Conservation (phyloP, 2,888 invertebrate species). For the Athalia rosae region DNA sequence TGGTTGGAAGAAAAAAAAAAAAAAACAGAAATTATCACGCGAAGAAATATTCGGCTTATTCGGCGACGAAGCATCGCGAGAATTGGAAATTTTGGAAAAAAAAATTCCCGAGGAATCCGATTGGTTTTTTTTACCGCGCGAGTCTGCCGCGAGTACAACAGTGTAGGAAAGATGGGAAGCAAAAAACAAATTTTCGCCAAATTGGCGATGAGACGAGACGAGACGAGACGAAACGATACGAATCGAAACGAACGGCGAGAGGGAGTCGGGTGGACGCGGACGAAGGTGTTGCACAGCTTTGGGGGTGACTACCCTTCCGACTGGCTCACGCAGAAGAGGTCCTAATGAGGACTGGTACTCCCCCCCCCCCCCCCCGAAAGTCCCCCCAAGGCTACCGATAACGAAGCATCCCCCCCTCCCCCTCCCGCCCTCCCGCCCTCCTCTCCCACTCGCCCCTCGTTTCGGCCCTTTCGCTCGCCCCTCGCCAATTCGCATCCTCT, state of each 20-base stretch:
- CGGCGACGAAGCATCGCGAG: no score
- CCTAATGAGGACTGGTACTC: constrained; percentile 67
- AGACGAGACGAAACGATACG: constrained; percentile 16
- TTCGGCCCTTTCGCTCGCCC: constrained; percentile 52
- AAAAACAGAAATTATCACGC: no score
- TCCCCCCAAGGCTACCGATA: constrained; percentile 65
- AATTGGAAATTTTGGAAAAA: no score
- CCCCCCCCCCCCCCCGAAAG: constrained; percentile 42
- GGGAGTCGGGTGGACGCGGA: constrained; percentile 18
- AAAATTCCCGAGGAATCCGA: no score
- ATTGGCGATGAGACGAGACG: constrained; percentile 48
- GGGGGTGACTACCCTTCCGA: constrained; percentile 38
- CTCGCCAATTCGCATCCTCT: constrained; percentile 47
- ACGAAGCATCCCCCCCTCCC: constrained; percentile 59
- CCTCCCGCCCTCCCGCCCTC: constrained; percentile 1
- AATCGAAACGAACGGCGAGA: constrained; percentile 8
- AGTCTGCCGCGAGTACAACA: no score
- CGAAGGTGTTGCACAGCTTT: constrained; percentile 31
- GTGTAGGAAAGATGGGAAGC: no score
- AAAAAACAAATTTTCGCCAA: no score
- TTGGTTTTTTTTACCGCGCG: no score
- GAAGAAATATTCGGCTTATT: no score
- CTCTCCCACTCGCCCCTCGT: constrained; percentile 50
- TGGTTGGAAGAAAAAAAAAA: no score
- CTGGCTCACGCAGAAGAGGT: constrained; percentile 59